Evolutionary conservation across 92 coral and sea anemone genomes (phyloP).

Genomic region (Palythoa grandiflora): DNA sequence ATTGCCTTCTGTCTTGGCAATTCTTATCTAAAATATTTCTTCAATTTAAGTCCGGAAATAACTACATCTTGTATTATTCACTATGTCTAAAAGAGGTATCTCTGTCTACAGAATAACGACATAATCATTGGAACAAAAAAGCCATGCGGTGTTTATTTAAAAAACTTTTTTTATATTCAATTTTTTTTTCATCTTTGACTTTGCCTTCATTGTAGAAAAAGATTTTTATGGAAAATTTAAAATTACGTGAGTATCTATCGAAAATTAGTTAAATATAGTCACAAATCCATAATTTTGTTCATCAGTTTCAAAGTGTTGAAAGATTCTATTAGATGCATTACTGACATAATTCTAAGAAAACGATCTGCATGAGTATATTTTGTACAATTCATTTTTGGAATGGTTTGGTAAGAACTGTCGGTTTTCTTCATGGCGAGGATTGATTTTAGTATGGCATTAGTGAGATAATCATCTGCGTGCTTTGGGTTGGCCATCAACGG

Average conservation of each 20-base stretch:
- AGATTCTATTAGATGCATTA: background rate
- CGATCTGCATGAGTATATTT: background rate
- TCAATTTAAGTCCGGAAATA: background rate
- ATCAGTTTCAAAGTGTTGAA: slow-evolving; percentile 1
- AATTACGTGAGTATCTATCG: background rate
- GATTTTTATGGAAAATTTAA: too few species aligned
- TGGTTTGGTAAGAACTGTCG: background rate
- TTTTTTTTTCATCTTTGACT: background rate
- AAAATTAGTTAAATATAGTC: background rate
- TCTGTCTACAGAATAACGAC: background rate
- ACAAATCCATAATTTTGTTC: background rate
- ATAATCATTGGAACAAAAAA: background rate
- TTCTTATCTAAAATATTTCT: background rate
- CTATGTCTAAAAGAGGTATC: background rate
- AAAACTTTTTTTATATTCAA: background rate
- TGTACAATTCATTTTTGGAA: slow-evolving; percentile 15
- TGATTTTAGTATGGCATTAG: slow-evolving; percentile 16
- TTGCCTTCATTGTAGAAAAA: background rate
- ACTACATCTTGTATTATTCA: background rate
- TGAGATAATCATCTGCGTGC: background rate
- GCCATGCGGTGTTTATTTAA: background rate
- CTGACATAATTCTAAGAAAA: background rate
- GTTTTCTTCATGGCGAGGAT: background rate
- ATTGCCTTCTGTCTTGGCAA: background rate
- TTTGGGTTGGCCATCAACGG: background rate